A percentile compares a stretch with the other conserved stretches of the same genome.
These are phyloP conservation scores for Cerastoderma edule DNA, from an alignment of 2,888 invertebrate species.

Conservation along the genomic window DNA sequence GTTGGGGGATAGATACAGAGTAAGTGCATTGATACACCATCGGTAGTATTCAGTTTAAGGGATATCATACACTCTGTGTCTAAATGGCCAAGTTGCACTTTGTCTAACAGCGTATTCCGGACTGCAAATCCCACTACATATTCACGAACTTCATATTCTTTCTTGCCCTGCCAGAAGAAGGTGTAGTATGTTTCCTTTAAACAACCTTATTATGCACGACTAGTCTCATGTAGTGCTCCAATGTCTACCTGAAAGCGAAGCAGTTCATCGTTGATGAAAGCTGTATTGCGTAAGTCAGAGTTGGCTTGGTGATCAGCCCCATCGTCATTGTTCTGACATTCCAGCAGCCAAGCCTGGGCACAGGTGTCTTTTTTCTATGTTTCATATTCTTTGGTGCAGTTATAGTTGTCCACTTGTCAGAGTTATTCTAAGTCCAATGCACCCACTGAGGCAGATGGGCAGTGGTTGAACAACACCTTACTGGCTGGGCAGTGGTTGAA, in stretches of 20 bases:
- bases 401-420: too few species aligned
- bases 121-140: background rate
- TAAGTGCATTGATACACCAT: background rate
- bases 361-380: background rate
- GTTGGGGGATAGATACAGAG: background rate
- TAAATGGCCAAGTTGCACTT: background rate
- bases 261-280: background rate
- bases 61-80: background rate
- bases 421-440: background rate
- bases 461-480: too few species aligned
- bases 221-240: too few species aligned
- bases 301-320: background rate
- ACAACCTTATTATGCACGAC: background rate
- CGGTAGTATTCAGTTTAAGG: too few species aligned
- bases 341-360: background rate
- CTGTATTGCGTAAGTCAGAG: background rate
- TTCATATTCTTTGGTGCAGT: too few species aligned
- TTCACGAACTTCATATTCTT: background rate
- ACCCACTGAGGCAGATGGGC: background rate
- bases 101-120: constrained; percentile 1
- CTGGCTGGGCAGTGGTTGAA: too few species aligned
- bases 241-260: too few species aligned
- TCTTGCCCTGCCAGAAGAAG: background rate
- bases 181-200: background rate
- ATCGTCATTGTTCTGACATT: background rate